These are phyloP conservation scores for Mythimna albipuncta DNA, from an alignment of 2,888 invertebrate genomes.

Conservation along the genomic window DNA sequence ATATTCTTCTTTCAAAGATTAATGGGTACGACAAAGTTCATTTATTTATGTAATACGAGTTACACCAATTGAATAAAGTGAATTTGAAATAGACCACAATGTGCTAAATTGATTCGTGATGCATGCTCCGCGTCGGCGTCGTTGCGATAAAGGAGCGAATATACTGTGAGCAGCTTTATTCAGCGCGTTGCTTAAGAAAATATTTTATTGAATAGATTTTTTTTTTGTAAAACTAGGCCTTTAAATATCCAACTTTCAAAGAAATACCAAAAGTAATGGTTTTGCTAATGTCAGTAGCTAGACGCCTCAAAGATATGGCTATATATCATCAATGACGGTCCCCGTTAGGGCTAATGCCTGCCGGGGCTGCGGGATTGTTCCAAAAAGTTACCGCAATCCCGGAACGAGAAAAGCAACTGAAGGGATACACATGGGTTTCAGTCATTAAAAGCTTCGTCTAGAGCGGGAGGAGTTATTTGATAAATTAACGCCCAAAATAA, in stretches of 20 bases:
- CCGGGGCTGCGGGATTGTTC: too few species aligned
- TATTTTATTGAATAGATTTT: constrained; percentile 4
- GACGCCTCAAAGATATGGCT: too few species aligned
- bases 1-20: constrained; percentile 38
- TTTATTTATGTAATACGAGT: constrained; percentile 48
- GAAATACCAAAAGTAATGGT: not conserved
- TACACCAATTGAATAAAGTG: constrained; percentile 56
- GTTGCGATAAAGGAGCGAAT: constrained; percentile 51
- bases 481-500: too few species aligned
- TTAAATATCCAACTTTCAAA: not conserved
- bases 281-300: too few species aligned
- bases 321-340: too few species aligned
- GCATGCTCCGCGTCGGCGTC: constrained; percentile 58
- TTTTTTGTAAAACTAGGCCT: constrained; percentile 3
- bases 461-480: too few species aligned
- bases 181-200: constrained; percentile 7
- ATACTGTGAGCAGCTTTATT: constrained; percentile 40
- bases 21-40: constrained; percentile 41
- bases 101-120: constrained; percentile 71
- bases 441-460: too few species aligned
- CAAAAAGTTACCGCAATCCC: too few species aligned
- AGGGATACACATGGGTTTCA: too few species aligned
- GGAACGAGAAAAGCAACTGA: too few species aligned
- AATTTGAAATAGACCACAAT: constrained; percentile 69
- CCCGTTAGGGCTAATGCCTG: too few species aligned